A percentile compares a stretch with the other conserved stretches of the same genome.
phyloP scores from a whole-genome alignment of 1,140 invertebrate species.

The Psix sp. region DNA sequence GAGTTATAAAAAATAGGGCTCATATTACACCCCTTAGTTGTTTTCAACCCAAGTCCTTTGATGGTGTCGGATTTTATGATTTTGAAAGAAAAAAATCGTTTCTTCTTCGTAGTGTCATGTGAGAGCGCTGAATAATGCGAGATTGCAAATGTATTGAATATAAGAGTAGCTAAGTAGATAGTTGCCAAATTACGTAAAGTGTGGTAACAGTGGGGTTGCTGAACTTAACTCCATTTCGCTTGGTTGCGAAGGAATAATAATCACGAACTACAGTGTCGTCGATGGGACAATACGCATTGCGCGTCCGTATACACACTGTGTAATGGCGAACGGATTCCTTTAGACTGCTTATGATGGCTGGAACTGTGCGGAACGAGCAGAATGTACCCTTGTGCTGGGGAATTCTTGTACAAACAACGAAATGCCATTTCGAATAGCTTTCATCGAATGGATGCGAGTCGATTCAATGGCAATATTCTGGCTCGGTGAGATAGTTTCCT shows the following conservation, averaged over 20 bases:
- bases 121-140: conserved; percentile 70
- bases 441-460: conserved; percentile 56
- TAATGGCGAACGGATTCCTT: conserved; percentile 50
- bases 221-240: conserved; percentile 40
- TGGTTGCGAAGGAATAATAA: conserved; percentile 71
- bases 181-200: conserved; percentile 69
- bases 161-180: conserved; percentile 75
- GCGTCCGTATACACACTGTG: conserved; percentile 24
- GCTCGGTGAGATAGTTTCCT: conserved; percentile 50
- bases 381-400: conserved; percentile 36
- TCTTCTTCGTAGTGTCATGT: conserved; percentile 60
- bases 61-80: conserved; percentile 63
- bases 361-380: conserved; percentile 14
- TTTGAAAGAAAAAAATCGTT: conserved; percentile 57
- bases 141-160: conserved; percentile 75
- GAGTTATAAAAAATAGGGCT: conserved; percentile 65
- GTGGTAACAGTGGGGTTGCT: conserved; percentile 20
- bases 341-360: conserved; percentile 34
- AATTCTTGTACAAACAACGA: conserved; percentile 62
- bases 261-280: conserved; percentile 66
- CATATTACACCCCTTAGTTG: conserved; percentile 61
- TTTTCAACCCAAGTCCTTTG: conserved; percentile 67
- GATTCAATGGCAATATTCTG: conserved; percentile 55
- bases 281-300: conserved; percentile 52
- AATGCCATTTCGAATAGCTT: conserved; percentile 60